Evolutionary conservation across 2,113 vertebrate genomes (phyloP).

Genomic region (Odontophorus gujanensis): DNA sequence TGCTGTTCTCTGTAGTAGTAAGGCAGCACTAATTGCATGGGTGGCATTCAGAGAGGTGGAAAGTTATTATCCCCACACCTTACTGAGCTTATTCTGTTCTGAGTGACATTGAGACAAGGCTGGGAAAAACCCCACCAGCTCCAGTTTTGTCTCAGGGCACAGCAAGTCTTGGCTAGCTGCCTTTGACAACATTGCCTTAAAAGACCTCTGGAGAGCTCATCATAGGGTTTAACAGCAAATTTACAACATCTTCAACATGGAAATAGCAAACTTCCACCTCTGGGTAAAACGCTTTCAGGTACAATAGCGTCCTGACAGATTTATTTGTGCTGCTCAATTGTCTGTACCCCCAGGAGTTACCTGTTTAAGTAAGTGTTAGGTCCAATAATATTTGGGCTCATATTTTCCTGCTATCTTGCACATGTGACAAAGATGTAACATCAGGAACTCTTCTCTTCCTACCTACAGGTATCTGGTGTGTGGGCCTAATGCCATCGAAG

Average conservation of each 20-base stretch:
- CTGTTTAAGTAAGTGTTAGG: not conserved
- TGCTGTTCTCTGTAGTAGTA: not conserved
- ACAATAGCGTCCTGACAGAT: not conserved
- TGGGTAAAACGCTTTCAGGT: not conserved
- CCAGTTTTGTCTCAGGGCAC: not conserved
- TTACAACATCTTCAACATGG: not conserved
- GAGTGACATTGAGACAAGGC: not conserved
- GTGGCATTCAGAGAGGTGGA: not conserved
- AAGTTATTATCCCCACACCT: not conserved
- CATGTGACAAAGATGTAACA: not conserved
- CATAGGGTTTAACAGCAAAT: not conserved
- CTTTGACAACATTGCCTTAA: not conserved
- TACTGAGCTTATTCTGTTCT: not conserved
- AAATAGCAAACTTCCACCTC: not conserved
- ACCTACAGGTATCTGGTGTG: constrained; percentile 72
- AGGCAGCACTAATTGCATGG: not conserved
- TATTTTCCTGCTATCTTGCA: not conserved
- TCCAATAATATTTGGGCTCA: not conserved
- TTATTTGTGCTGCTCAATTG: not conserved
- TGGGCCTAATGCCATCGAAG: constrained; percentile 76
- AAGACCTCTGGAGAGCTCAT: not conserved
- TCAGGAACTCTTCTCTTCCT: not conserved
- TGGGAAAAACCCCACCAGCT: not conserved
- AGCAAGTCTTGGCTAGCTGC: not conserved
- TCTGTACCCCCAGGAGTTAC: not conserved